Percentiles rank a stretch among this genome's conserved stretches.
Conservation (phyloP, 2,113 vertebrate species). For the Scartelaos histophorus region DNA sequence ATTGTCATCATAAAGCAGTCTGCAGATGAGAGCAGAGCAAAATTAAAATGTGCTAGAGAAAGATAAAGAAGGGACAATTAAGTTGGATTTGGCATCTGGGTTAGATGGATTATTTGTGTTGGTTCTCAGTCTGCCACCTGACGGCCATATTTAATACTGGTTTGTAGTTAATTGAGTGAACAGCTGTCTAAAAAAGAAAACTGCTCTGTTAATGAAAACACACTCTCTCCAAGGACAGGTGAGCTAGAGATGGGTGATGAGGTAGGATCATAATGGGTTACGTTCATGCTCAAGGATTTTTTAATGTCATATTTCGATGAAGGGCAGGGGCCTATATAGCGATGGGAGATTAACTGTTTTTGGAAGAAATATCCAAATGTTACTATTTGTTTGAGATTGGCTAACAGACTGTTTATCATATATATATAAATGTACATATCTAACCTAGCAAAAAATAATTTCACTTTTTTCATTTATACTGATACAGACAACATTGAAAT, state of each 20-base stretch:
- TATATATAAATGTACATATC: too few species aligned
- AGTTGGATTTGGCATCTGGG: conserved; percentile 62
- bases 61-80: conserved; percentile 44
- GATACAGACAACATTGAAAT: too few species aligned
- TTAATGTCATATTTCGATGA: too few species aligned
- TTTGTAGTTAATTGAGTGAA: conserved; percentile 63
- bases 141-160: conserved; percentile 64
- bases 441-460: too few species aligned
- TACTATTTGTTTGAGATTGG: too few species aligned
- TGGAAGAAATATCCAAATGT: too few species aligned
- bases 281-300: too few species aligned
- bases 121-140: conserved; percentile 57
- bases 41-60: conserved; percentile 38
- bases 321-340: too few species aligned
- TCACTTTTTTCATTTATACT: too few species aligned
- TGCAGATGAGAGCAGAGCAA: conserved; percentile 53
- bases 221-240: conserved; percentile 44
- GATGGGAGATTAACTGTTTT: neutral
- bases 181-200: conserved; percentile 58
- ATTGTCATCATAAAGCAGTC: conserved; percentile 46
- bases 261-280: neutral
- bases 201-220: conserved; percentile 43
- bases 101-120: conserved; percentile 70
- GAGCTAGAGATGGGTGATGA: conserved; percentile 21
- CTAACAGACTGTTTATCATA: too few species aligned